Percentiles rank a stretch among this genome's conserved stretches.
These are phyloP conservation scores for Pyrrhosoma nymphula DNA, from an alignment of 2,888 invertebrate genomes.

Conservation along the genomic window DNA sequence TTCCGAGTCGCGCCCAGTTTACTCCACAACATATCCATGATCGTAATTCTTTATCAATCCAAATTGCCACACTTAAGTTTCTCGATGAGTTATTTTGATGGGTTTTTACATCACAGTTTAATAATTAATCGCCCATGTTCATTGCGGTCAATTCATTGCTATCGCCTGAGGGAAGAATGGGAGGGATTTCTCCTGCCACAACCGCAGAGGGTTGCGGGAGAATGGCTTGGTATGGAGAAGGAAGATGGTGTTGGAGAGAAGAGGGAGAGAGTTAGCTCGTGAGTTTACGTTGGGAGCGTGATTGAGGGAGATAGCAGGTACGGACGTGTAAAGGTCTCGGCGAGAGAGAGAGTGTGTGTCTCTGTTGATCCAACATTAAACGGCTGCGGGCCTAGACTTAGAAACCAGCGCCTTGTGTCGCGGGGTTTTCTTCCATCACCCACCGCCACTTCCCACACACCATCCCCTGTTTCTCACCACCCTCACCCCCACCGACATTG, in stretches of 20 bases:
- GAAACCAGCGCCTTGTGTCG: neutral
- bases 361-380: slow-evolving; percentile 44
- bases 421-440: neutral
- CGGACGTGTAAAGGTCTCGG: neutral
- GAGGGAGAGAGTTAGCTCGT: neutral
- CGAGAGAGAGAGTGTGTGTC: neutral
- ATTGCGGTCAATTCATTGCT: no score
- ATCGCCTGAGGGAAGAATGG: no score
- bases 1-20: no score
- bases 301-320: slow-evolving; percentile 36
- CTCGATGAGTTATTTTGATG: no score
- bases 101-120: no score
- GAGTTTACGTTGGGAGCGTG: neutral
- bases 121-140: no score
- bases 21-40: no score
- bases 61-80: no score
- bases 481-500: neutral
- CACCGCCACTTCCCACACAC: neutral
- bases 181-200: no score
- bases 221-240: neutral
- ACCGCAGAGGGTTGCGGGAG: neutral
- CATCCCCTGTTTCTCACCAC: neutral
- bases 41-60: no score
- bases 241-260: neutral
- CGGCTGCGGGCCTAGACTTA: slow-evolving; percentile 14